phyloP scores from a whole-genome alignment of 1,140 invertebrate species.

The Ctenoplectra terminalis region DNA sequence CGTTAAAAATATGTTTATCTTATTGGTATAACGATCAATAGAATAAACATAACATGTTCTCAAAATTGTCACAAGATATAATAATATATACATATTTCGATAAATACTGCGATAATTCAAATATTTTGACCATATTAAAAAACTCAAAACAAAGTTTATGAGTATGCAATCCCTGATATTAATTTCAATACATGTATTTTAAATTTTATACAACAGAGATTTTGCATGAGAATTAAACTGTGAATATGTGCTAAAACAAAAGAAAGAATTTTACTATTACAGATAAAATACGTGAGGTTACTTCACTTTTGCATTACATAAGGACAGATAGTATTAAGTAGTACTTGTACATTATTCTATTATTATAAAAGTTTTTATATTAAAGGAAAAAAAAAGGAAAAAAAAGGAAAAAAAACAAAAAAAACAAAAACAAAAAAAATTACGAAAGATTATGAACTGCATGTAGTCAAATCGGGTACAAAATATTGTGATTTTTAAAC shows the following conservation, averaged over 20 bases:
- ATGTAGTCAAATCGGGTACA: slow-evolving; percentile 55
- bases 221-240: slow-evolving; percentile 19
- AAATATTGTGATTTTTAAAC: slow-evolving; percentile 59
- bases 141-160: slow-evolving; percentile 14
- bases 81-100: slow-evolving; percentile 44
- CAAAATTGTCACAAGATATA: slow-evolving; percentile 27
- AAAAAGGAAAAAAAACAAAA: too few species aligned
- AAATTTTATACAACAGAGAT: slow-evolving; percentile 51
- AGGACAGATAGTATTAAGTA: slow-evolving; percentile 40
- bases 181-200: slow-evolving; percentile 43
- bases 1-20: slow-evolving; percentile 28
- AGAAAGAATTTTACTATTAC: slow-evolving; percentile 6
- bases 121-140: slow-evolving; percentile 38
- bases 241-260: slow-evolving; percentile 23
- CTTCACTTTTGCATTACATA: slow-evolving; percentile 50
- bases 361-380: slow-evolving; percentile 29
- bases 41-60: slow-evolving; percentile 9
- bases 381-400: slow-evolving; percentile 1
- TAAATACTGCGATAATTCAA: slow-evolving; percentile 29
- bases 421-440: too few species aligned
- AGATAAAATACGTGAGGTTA: slow-evolving; percentile 32
- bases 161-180: slow-evolving; percentile 39
- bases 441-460: slow-evolving; percentile 33
- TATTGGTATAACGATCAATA: slow-evolving; percentile 29
- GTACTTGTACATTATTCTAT: slow-evolving; percentile 51